Percentiles rank a stretch among this genome's conserved stretches.
Conservation (phyloP, 2,888 invertebrate genomes). For the Polyploca ridens region DNA sequence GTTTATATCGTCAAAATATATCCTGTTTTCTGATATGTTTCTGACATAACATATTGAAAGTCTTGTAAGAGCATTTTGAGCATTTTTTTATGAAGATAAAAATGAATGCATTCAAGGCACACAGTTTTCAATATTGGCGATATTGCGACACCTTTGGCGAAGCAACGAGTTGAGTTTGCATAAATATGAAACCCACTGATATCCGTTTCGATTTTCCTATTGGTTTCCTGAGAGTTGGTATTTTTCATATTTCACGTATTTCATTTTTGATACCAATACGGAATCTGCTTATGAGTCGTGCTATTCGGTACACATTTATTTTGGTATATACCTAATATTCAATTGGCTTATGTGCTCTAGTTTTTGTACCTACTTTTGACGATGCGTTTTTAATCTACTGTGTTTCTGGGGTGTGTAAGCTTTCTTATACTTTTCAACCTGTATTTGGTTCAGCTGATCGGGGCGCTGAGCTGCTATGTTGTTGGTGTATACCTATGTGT, state of each 20-base stretch:
- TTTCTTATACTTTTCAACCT: too few species aligned
- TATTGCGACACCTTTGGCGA: conserved; percentile 43
- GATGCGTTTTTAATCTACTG: too few species aligned
- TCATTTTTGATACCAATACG: neutral
- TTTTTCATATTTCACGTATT: neutral
- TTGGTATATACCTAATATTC: neutral
- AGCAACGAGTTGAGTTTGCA: conserved; percentile 54
- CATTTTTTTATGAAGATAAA: conserved; percentile 11
- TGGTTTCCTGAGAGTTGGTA: conserved; percentile 29
- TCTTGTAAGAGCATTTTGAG: neutral
- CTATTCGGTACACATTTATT: neutral
- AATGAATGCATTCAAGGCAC: conserved; percentile 33
- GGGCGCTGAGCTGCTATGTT: too few species aligned
- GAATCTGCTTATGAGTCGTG: neutral
- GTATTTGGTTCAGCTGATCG: too few species aligned
- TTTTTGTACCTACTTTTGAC: neutral
- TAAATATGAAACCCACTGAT: conserved; percentile 60
- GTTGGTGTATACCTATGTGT: too few species aligned
- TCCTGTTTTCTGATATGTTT: too few species aligned
- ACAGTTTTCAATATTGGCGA: conserved; percentile 56
- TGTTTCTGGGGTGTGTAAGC: too few species aligned
- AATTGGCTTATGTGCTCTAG: neutral
- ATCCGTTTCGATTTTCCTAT: conserved; percentile 56
- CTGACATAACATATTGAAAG: too few species aligned
- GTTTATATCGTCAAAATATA: too few species aligned